Conservation (phyloP, 2,888 invertebrate genomes). For the Bombylius discolor region DNA sequence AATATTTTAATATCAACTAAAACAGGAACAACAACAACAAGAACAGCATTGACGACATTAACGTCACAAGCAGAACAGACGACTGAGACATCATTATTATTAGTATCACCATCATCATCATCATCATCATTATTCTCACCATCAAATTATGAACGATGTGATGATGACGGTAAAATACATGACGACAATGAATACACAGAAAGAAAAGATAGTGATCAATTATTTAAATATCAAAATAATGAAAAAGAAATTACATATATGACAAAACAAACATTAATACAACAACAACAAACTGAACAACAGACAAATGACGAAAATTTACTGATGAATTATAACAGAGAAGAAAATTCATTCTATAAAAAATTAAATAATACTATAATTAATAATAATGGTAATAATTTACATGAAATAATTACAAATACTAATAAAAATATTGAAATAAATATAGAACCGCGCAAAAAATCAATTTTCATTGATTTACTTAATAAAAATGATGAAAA, state of each 20-base stretch:
- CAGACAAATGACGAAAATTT: not conserved
- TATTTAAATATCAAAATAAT: too few relatives aligned
- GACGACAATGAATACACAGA: not conserved
- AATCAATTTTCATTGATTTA: conserved; percentile 10
- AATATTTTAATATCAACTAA: not conserved
- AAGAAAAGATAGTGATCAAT: too few relatives aligned
- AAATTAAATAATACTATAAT: not conserved
- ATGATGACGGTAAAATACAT: not conserved
- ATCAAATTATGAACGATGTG: not conserved
- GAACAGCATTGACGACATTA: not conserved
- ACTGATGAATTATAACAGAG: not conserved
- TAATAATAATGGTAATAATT: not conserved
- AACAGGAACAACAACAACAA: not conserved
- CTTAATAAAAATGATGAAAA: conserved; percentile 10
- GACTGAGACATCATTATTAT: conserved; percentile 1
- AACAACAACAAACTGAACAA: not conserved
- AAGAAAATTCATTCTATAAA: not conserved
- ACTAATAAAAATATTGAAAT: not conserved
- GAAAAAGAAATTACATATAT: too few relatives aligned
- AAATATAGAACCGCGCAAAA: conserved; percentile 5
- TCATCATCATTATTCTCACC: not conserved
- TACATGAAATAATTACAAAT: not conserved
- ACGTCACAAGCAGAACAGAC: not conserved
- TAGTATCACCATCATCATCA: not conserved
- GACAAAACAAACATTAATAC: too few relatives aligned